phyloP scores from a whole-genome alignment of 23 tunicate species.

The Styela plicata region DNA sequence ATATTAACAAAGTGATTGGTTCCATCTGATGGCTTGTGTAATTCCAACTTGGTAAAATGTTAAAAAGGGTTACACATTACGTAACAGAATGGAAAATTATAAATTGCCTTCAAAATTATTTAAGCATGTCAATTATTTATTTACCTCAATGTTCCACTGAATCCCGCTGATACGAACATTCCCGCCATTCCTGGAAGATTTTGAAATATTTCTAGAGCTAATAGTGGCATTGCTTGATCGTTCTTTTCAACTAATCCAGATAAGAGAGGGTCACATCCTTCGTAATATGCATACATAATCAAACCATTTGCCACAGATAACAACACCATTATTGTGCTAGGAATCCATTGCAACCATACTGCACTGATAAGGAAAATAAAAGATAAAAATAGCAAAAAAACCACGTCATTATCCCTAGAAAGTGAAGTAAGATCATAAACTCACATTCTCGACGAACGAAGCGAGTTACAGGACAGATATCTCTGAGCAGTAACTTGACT shows the following conservation, averaged over 20 bases:
- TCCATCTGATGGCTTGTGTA: too few species aligned
- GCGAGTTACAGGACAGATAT: constrained; percentile 29
- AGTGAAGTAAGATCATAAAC: too few species aligned
- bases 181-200: neutral
- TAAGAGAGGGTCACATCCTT: neutral
- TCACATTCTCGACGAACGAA: constrained; percentile 22
- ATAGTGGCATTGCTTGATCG: neutral
- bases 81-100: too few species aligned
- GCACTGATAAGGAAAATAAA: too few species aligned
- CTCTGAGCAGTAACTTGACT: constrained; percentile 15
- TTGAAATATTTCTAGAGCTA: neutral
- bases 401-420: too few species aligned
- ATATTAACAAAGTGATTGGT: too few species aligned
- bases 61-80: too few species aligned
- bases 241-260: neutral
- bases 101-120: too few species aligned
- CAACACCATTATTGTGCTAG: neutral
- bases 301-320: neutral
- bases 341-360: neutral
- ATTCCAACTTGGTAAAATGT: too few species aligned
- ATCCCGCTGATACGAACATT: neutral
- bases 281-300: neutral
- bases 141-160: neutral
- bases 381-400: too few species aligned
- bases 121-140: too few species aligned